Evolutionary conservation across 1,140 invertebrate genomes (phyloP), one percentile per base, ranked within the genome.

Genomic region (Heliothis subflexa): DNA sequence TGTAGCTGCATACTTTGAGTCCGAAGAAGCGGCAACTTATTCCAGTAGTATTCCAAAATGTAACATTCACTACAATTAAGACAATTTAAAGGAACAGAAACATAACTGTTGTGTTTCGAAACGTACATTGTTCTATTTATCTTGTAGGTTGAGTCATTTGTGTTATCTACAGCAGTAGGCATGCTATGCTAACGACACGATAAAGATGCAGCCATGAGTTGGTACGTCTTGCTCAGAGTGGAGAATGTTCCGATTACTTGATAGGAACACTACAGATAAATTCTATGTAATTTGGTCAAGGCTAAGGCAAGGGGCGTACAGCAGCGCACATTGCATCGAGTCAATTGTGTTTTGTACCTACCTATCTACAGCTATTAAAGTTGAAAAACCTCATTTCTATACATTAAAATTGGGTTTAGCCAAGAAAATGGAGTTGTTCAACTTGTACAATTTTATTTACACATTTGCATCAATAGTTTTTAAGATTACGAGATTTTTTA

Each of bases 141-240:
- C 73, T 77, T 55, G 62, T 55, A 21, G 45, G 12, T 12, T 85
- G 78, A 85, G 72, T 84, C 83, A 82, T 73, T 54, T 54, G n/a
- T 57, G 70, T 84, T 89, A 89, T 89, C 85, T 82, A 78, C 66
- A 59, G 64, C 61, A 80, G 73, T 81, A 79, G 57, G 59, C 70
- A 82, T 84, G 78, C 33, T 88, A 87, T 86, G 76, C 78, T 75
- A 84, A 78, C 71, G 57, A 28, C 68, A 78, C 71, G 88, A 90
- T 91, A 90, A 90, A 86, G 86, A 84, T 86, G 80, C 79, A 71
- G 83, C 76, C 57, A 78, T 83, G 50, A 79, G 10, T 82, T 54
- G 84, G 87, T 89, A 85, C 54, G 70, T 47, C 54, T 5, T 49
- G 50, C 11, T 16, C 49, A 72, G 28, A 55, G 57, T 72, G 25